Conservation (phyloP, 2,888 invertebrate genomes). For the Melieria crassipennis region DNA sequence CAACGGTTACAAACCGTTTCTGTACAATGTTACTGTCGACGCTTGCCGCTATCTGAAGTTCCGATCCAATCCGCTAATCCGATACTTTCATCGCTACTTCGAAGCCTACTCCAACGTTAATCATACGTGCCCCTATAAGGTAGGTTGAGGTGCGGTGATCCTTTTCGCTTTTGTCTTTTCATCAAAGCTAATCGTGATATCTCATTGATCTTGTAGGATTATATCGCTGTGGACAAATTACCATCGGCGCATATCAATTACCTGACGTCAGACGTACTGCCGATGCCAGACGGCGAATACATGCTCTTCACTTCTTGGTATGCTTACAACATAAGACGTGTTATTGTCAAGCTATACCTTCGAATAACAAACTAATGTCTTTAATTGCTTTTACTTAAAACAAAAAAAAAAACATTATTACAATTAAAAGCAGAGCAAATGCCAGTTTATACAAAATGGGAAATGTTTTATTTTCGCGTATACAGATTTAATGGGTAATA, state of each 20-base stretch:
- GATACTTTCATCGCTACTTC: neutral
- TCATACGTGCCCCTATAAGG: constrained; percentile 24
- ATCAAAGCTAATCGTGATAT: neutral
- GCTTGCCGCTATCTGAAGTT: constrained; percentile 9
- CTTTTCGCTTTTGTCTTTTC: neutral
- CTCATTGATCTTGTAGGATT: neutral
- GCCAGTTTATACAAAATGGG: too few species aligned
- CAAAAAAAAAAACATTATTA: too few species aligned
- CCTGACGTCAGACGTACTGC: neutral
- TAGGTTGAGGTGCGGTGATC: neutral
- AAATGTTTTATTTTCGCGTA: too few species aligned
- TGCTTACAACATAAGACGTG: neutral
- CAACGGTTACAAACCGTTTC: constrained; percentile 26
- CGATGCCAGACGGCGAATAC: neutral
- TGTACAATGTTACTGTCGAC: constrained; percentile 20
- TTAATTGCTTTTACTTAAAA: too few species aligned
- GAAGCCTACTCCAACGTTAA: constrained; percentile 11
- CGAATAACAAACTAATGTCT: too few species aligned
- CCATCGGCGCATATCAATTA: neutral
- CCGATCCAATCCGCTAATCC: neutral
- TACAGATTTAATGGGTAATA: too few species aligned
- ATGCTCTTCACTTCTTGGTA: neutral
- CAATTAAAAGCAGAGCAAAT: too few species aligned
- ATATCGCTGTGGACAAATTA: constrained; percentile 1
- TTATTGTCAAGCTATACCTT: neutral